A percentile compares a stretch with the other conserved stretches of the same genome.
These are phyloP conservation scores for Menura novaehollandiae DNA, from an alignment of 2,113 vertebrate species.

Conservation along the genomic window DNA sequence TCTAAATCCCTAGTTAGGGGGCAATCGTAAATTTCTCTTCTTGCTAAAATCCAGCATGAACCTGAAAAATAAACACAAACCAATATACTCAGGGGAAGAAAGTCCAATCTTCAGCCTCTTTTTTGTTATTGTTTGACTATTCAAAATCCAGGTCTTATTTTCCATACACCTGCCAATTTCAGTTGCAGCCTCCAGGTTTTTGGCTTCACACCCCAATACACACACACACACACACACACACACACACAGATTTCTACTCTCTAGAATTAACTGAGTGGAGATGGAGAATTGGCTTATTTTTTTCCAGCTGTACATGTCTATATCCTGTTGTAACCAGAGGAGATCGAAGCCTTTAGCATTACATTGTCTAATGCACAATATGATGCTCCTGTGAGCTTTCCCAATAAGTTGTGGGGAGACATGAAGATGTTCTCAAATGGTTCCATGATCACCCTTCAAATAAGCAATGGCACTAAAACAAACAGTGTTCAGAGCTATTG, in stretches of 20 bases:
- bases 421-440: not conserved
- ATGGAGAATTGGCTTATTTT: not conserved
- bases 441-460: not conserved
- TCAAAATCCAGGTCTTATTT: not conserved
- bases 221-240: not conserved
- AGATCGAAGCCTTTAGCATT: not conserved
- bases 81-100: not conserved
- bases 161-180: not conserved
- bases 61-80: not conserved
- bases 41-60: not conserved
- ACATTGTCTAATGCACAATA: not conserved
- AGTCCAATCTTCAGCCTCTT: not conserved
- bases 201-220: not conserved
- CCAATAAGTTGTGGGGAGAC: not conserved
- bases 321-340: not conserved
- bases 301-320: not conserved
- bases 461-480: not conserved
- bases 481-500: not conserved
- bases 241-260: not conserved
- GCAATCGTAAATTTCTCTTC: not conserved
- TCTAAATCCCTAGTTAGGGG: not conserved
- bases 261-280: not conserved
- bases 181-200: not conserved
- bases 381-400: not conserved
- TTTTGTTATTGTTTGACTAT: not conserved